Conservation (phyloP, 1,140 invertebrate genomes). For the Stenopsyche tienmushanensis region DNA sequence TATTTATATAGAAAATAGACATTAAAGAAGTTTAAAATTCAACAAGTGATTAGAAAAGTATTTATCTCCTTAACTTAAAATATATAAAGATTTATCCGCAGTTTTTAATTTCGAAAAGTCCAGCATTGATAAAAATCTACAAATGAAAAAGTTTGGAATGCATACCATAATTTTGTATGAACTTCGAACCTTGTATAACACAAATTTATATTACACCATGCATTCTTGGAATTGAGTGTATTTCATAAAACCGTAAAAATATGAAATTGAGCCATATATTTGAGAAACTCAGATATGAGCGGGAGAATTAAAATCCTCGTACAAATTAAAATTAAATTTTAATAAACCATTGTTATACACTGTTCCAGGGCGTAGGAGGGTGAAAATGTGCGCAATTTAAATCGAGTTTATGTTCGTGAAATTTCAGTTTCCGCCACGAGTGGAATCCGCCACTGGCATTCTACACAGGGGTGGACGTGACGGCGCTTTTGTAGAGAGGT, state of each 20-base stretch:
- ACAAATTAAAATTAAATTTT: background rate
- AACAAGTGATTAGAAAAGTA: background rate
- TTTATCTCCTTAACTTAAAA: background rate
- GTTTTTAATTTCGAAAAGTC: background rate
- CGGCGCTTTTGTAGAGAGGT: slow-evolving; percentile 11
- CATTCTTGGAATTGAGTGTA: too few species aligned
- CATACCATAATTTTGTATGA: too few species aligned
- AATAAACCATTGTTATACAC: background rate
- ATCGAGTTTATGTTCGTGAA: background rate
- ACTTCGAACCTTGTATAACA: too few species aligned
- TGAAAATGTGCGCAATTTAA: background rate
- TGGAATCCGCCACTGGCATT: background rate
- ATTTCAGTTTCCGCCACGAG: background rate
- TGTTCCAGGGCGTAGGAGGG: background rate
- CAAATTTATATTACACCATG: too few species aligned
- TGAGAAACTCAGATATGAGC: background rate
- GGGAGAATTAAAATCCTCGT: background rate
- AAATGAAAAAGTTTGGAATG: too few species aligned
- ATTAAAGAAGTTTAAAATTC: background rate
- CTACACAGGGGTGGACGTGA: slow-evolving; percentile 7
- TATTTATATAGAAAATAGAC: background rate
- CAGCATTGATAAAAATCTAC: background rate
- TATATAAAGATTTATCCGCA: background rate
- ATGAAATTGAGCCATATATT: too few species aligned
- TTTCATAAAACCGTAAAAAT: too few species aligned